Conservation (phyloP, 1,140 invertebrate species). For the Drosophila parabipectinata region DNA sequence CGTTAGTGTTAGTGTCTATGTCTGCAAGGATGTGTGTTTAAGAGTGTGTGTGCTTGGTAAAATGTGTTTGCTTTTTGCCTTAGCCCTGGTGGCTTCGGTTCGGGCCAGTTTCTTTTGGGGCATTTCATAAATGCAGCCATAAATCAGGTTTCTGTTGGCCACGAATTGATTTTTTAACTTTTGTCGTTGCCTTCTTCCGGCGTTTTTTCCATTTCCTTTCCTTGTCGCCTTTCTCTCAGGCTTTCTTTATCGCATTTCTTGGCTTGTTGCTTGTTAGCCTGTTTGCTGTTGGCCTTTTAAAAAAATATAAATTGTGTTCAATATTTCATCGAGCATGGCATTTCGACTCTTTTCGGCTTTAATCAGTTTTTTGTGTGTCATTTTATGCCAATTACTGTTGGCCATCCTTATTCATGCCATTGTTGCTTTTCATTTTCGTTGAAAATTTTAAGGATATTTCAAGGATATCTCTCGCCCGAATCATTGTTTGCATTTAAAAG, state of each 20-base stretch:
- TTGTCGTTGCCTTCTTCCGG: conserved; percentile 30
- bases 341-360: conserved; percentile 39
- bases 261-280: conserved; percentile 68
- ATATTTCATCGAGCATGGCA: conserved; percentile 59
- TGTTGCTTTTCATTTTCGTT: neutral
- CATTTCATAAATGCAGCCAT: conserved; percentile 82
- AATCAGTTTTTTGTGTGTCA: conserved; percentile 72
- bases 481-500: neutral
- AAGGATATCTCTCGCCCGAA: neutral
- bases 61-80: conserved; percentile 24
- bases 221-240: conserved; percentile 10
- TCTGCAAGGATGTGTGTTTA: conserved; percentile 14
- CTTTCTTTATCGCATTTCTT: conserved; percentile 74
- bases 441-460: neutral
- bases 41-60: conserved; percentile 22
- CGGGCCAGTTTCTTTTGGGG: conserved; percentile 48
- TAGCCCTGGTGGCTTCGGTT: conserved; percentile 9
- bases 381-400: conserved; percentile 73
- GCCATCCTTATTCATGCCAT: conserved; percentile 14
- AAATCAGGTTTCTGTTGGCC: conserved; percentile 81
- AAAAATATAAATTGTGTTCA: conserved; percentile 57
- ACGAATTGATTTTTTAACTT: conserved; percentile 81
- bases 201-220: conserved; percentile 63
- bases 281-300: conserved; percentile 40
- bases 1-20: conserved; percentile 8